These are phyloP conservation scores for Geodia barretti DNA, from an alignment of 37 sponge, comb jelly and placozoan species.

Conservation along the genomic window DNA sequence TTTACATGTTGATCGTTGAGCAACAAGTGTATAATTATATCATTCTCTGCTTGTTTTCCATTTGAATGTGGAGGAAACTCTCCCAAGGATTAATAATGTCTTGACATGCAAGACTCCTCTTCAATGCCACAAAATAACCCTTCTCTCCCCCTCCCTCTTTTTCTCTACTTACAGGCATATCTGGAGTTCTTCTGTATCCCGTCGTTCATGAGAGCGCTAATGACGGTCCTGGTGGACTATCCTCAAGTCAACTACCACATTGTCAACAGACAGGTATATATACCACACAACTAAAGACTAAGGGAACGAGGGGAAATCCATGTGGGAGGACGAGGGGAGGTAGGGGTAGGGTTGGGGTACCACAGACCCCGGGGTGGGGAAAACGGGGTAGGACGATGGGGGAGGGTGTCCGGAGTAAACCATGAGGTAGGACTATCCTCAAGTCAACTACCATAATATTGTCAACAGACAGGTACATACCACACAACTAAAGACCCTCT, in stretches of 20 bases:
- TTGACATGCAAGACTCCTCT: too few species aligned
- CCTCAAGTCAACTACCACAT: constrained; percentile 89
- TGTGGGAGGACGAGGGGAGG: neutral
- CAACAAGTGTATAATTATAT: too few species aligned
- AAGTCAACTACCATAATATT: too few species aligned
- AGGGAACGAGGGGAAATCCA: neutral
- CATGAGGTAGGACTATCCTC: neutral
- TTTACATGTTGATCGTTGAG: too few species aligned
- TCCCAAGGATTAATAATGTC: too few species aligned
- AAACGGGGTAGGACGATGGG: constrained; percentile 3
- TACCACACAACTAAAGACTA: too few species aligned
- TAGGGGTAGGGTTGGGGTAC: neutral
- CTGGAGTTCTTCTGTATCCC: constrained; percentile 92
- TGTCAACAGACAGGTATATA: constrained; percentile 79
- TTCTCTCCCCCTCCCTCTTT: too few species aligned
- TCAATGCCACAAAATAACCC: too few species aligned
- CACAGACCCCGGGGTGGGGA: neutral
- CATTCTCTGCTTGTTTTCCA: too few species aligned
- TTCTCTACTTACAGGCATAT: constrained; percentile 76
- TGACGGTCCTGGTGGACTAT: constrained; percentile 63
- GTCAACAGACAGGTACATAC: too few species aligned
- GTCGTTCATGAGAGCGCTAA: constrained; percentile 31
- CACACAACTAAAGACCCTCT: too few species aligned
- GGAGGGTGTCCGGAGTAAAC: neutral
- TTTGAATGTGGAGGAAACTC: too few species aligned